phyloP scores from a whole-genome alignment of 2,797 vertebrate species.

The Decapterus maruadsi region DNA sequence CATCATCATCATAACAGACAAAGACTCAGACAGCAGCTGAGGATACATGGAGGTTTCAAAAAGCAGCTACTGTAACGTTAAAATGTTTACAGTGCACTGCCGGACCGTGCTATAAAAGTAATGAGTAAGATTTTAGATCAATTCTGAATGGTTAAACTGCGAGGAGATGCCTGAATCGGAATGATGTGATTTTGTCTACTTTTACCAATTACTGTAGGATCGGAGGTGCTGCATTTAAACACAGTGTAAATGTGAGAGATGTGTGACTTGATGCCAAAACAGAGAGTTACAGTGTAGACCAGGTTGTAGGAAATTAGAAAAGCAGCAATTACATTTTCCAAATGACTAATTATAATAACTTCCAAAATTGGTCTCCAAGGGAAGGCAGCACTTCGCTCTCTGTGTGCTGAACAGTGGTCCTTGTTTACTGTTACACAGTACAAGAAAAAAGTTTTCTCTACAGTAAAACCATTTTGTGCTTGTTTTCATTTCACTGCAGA shows the following conservation, averaged over 20 bases:
- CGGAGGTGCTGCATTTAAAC: constrained; percentile 1
- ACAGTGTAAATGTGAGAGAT: constrained; percentile 16
- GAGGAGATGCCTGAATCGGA: constrained; percentile 32
- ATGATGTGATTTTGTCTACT: constrained; percentile 38
- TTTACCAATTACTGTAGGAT: constrained; percentile 32
- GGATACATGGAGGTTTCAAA: constrained; percentile 12
- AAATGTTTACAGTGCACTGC: constrained; percentile 19
- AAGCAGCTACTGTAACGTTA: background rate
- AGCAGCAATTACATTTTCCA: background rate
- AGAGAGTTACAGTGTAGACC: constrained; percentile 1
- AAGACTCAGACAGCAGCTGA: background rate
- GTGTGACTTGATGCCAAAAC: constrained; percentile 34
- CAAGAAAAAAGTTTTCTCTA: background rate
- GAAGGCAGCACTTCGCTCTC: background rate
- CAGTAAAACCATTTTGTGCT: background rate
- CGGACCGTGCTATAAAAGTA: constrained; percentile 29
- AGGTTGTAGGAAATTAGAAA: constrained; percentile 15
- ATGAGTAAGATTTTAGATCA: constrained; percentile 39
- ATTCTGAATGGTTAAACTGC: constrained; percentile 29
- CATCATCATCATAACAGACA: background rate
- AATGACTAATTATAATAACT: background rate
- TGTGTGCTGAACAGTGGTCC: background rate
- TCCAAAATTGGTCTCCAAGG: background rate
- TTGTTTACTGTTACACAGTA: background rate
- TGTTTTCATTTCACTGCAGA: background rate